These are phyloP conservation scores for Lota lota DNA, from an alignment of 2,113 vertebrate species.

Conservation along the genomic window DNA sequence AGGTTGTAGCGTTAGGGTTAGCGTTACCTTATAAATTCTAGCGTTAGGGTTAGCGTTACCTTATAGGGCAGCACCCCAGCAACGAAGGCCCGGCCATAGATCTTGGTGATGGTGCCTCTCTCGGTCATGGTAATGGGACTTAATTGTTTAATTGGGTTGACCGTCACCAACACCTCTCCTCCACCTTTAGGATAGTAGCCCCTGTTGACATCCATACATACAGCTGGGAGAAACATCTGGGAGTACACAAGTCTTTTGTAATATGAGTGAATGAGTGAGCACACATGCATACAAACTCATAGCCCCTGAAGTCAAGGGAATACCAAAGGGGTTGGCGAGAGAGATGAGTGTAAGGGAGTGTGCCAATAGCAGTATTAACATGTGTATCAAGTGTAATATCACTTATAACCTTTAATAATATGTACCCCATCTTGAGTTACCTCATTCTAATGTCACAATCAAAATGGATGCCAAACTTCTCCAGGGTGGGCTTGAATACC, in stretches of 20 bases:
- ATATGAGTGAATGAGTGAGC: no score
- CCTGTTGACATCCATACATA: conserved; percentile 55
- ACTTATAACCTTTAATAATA: no score
- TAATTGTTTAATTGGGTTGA: conserved; percentile 86
- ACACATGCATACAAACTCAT: no score
- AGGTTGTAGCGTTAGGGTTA: neutral
- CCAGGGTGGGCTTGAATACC: conserved; percentile 92
- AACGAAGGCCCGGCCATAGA: conserved; percentile 90
- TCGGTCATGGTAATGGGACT: conserved; percentile 84
- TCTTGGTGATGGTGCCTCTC: conserved; percentile 90
- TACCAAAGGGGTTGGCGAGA: no score
- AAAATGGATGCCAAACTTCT: conserved; percentile 89
- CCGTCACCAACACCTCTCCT: conserved; percentile 82
- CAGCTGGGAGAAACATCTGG: no score
- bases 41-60: conserved; percentile 62
- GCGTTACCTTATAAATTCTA: neutral
- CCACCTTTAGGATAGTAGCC: conserved; percentile 96
- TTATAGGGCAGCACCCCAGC: conserved; percentile 91
- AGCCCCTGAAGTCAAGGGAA: no score
- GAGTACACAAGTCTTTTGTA: no score
- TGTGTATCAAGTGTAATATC: no score
- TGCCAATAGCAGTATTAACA: no score
- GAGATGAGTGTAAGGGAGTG: no score
- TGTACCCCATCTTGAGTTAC: conserved; percentile 59
- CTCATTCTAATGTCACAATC: conserved; percentile 90